Evolutionary conservation across 2,113 vertebrate genomes (phyloP).

Genomic region (Silurus meridionalis): DNA sequence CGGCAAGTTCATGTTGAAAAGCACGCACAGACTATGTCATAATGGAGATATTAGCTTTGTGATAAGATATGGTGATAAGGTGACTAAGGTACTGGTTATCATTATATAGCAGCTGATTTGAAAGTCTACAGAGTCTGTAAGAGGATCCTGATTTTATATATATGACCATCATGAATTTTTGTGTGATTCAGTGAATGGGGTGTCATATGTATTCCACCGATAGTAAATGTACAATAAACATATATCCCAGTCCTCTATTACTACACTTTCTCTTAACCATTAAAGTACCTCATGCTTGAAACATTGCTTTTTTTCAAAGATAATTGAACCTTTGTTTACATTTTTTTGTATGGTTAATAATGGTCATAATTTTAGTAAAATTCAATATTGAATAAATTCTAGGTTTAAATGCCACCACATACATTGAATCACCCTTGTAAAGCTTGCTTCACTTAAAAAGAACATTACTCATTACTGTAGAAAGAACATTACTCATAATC

Average conservation of each 20-base stretch:
- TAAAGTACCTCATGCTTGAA: background rate
- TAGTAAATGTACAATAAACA: background rate
- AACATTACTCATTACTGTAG: background rate
- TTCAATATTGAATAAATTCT: background rate
- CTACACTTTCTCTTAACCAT: background rate
- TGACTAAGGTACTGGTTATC: background rate
- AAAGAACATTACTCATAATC: too few species aligned
- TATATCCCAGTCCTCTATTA: background rate
- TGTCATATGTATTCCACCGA: background rate
- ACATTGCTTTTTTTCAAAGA: background rate
- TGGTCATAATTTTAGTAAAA: background rate
- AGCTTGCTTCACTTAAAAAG: background rate
- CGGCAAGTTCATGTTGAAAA: slow-evolving; percentile 7
- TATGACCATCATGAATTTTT: background rate
- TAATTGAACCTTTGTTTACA: background rate
- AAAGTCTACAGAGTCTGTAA: background rate
- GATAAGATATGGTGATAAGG: background rate
- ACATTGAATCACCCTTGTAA: background rate
- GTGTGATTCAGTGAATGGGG: background rate
- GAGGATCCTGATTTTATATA: background rate
- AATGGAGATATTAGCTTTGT: background rate
- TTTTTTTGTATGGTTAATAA: background rate
- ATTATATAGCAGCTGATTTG: background rate
- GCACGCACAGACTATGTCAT: background rate
- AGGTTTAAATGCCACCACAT: background rate